Evolutionary conservation across 2,888 invertebrate genomes (phyloP).

Genomic region (Pyrocoelia pectoralis): DNA sequence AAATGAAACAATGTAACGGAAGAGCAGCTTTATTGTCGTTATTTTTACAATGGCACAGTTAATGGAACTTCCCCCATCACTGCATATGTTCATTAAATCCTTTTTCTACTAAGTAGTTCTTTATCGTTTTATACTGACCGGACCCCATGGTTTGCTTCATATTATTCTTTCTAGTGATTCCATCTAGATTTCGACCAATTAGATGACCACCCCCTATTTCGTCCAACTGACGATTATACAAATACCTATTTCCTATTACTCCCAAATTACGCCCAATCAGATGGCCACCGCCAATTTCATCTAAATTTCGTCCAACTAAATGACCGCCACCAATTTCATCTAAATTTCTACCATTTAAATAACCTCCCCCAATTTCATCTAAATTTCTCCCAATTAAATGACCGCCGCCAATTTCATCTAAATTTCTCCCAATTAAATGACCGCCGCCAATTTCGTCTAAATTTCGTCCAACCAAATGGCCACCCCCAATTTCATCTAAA

Average conservation of each 20-base stretch:
- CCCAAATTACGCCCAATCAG: conserved; percentile 19
- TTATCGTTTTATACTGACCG: too few relatives aligned
- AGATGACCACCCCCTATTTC: conserved; percentile 37
- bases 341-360: conserved; percentile 30
- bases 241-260: background rate
- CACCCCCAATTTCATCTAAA: conserved; percentile 34
- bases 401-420: conserved; percentile 25
- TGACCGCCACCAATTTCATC: conserved; percentile 39
- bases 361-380: conserved; percentile 38
- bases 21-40: too few relatives aligned
- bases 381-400: conserved; percentile 23
- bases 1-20: too few relatives aligned
- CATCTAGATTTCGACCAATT: conserved; percentile 28
- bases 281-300: conserved; percentile 39
- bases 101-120: too few relatives aligned
- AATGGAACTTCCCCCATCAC: too few relatives aligned
- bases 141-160: too few relatives aligned
- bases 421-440: background rate
- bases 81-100: too few relatives aligned
- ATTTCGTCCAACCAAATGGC: conserved; percentile 35
- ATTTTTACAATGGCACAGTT: too few relatives aligned
- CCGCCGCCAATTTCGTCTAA: conserved; percentile 38
- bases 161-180: too few relatives aligned
- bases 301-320: conserved; percentile 35
- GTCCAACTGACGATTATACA: conserved; percentile 33